Conservation (phyloP, 2,888 invertebrate genomes). For the Oithona nana region DNA sequence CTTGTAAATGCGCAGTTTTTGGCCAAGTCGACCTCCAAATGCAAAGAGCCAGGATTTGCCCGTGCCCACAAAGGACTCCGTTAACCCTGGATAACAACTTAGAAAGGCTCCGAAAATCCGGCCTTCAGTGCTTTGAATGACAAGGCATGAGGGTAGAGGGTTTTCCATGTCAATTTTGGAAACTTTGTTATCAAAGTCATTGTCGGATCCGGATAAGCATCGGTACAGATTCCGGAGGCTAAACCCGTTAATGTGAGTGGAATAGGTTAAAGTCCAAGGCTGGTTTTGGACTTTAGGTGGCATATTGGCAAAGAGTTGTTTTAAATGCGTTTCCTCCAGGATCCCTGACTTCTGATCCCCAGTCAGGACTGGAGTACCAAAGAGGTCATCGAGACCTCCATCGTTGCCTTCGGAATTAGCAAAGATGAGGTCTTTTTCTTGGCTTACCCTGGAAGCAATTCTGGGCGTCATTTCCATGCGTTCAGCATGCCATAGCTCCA, state of each 20-base stretch:
- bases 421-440: not conserved
- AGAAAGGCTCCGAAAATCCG: slow-evolving; percentile 3
- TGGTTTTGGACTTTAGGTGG: slow-evolving; percentile 1
- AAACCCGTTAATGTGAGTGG: slow-evolving; percentile 3
- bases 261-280: not conserved
- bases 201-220: no score
- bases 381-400: not conserved
- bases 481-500: not conserved
- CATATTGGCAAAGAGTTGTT: not conserved
- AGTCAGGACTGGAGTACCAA: not conserved
- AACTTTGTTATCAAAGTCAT: no score
- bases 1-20: not conserved
- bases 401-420: not conserved
- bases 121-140: not conserved
- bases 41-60: slow-evolving; percentile 10
- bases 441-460: not conserved
- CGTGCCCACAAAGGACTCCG: slow-evolving; percentile 9
- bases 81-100: not conserved
- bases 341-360: not conserved
- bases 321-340: not conserved
- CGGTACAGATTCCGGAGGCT: slow-evolving; percentile 13
- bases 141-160: no score
- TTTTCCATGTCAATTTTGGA: not conserved
- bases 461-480: not conserved
- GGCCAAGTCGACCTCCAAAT: not conserved